Evolutionary conservation across 2,888 invertebrate species (phyloP), one percentile per base, ranked within the genome.

Genomic region (Caenorhabditis panamensis): DNA sequence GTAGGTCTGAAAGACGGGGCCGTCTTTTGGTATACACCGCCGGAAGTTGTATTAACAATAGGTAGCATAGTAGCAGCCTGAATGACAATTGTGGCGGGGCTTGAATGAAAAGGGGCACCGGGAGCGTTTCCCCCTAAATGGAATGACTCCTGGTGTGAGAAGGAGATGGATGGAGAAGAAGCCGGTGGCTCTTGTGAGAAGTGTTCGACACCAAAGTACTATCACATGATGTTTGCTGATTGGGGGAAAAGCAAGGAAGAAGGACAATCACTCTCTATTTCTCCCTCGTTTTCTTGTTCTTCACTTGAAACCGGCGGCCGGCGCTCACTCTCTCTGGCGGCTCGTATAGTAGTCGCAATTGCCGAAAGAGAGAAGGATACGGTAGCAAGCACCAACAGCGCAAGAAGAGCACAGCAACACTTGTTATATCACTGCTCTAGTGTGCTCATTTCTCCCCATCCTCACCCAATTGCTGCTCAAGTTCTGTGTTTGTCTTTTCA

Each of bases 291-390:
- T 69, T 37, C 49, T 49, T 61, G 22, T 76, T 66, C 41, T 68
- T 68, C 63, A 68, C 75, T 76, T 67, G 67, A 67, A 76, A 76
- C 75, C 73, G 64, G 59, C 53, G 26, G 2, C 53, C 9, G 53
- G 22, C 20, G 22, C 20, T 22, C 5, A 3, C 9, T 31, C 31
- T n/a, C 47, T 4, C 9, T n/a, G 47, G 49, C 64, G 73, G 64
- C 73, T 73, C 73, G 73, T 73, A 73, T 73, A 73, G 73, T 66
- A 66, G 73, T 68, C 67, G 62, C 67, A 67, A 68, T 77, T 68
- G 76, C 76, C 77, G 77, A 77, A 77, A 77, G 69, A 66, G 73
- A 73, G 66, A 73, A 64, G 69, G 77, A 77, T 77, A 77, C 77
- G 77, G 77, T 77, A 77, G 64, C 11, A 49, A 69, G 69, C 77